Base-by-base conservation (phyloP, 2,797 vertebrate species). In the Sitta carolinensis region DNA sequence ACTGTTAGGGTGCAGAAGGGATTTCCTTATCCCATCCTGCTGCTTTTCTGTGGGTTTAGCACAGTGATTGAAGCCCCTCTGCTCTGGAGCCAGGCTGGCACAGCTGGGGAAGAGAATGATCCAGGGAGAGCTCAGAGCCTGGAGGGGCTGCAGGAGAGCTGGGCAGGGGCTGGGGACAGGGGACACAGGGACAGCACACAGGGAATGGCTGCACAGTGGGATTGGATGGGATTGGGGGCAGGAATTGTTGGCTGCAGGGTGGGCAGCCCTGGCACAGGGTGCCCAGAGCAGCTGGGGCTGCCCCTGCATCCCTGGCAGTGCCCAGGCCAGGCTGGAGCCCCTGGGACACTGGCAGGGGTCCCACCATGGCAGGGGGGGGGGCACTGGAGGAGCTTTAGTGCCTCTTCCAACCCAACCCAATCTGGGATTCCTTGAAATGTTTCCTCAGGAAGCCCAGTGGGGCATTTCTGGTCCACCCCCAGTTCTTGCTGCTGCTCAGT, bases 351-450 rank as follows among this genome's bases (percentile, higher is more conserved):
- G 59, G 29, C 0, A 52, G 22, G n/a, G 52, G 52, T 87, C 47
- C 29, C 52, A 59, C 50, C n/a, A 12, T 30, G n/a, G n/a, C 52
- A 51, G 23, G 23, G 19, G 23, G 23, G 19, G 13, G 36, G 36
- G 36, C 0, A 45, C 5, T 9, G 34, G 14, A 2, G 34, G n/a
- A 1, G 13, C 0, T 40, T 80, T 47, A 6, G 5, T 2, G 20
- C 16, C n/a, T 5, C 40, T 48, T 36, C 40, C 30, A 2, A 16
- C 34, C 26, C 62, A 48, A 23, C 8, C 10, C 42, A 55, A 0
- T 19, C 34, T 32, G 18, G 13, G 27, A 51, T n/a, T n/a, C 59
- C 59, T n/a, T 48, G 43, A 48, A 62, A 17, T 17, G 7, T n/a
- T 69, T 36, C 13, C 10, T 59, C 26, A 11, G 40, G 40, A 54